These are phyloP conservation scores for Callimorpha dominula DNA, from an alignment of 2,888 invertebrate genomes.

Conservation along the genomic window DNA sequence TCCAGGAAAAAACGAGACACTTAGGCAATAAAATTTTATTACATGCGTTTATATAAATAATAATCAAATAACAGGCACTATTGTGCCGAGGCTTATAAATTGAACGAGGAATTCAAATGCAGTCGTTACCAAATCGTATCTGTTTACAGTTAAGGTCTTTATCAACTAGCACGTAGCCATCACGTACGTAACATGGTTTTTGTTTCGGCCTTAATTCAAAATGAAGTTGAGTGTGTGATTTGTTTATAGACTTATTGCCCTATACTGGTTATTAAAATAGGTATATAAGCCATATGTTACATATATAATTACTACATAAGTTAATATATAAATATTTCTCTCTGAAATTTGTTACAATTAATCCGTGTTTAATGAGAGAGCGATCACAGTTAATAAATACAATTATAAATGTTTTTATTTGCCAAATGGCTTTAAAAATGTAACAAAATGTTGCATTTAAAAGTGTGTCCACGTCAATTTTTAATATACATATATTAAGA, in stretches of 20 bases:
- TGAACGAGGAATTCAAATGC: conserved; percentile 39
- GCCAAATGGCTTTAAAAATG: too few relatives aligned
- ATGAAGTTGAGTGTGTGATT: neutral
- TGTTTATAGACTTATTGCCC: too few relatives aligned
- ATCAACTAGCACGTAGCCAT: neutral
- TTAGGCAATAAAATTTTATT: conserved; percentile 43
- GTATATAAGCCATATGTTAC: too few relatives aligned
- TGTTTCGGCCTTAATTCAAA: too few relatives aligned
- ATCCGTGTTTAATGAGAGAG: too few relatives aligned
- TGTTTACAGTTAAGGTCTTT: conserved; percentile 32
- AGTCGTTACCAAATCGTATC: conserved; percentile 46
- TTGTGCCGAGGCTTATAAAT: conserved; percentile 40
- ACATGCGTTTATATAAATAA: conserved; percentile 41
- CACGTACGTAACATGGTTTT: neutral
- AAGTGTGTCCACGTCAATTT: neutral
- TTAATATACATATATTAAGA: neutral
- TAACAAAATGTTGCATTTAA: neutral
- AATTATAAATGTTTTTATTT: too few relatives aligned
- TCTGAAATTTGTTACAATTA: too few relatives aligned
- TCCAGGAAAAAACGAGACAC: conserved; percentile 20
- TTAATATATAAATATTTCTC: too few relatives aligned
- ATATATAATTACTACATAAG: too few relatives aligned
- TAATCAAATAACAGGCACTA: conserved; percentile 36
- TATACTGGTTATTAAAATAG: too few relatives aligned
- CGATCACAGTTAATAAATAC: too few relatives aligned